Conservation (phyloP, 2,888 invertebrate genomes). For the Netelia virgata region DNA sequence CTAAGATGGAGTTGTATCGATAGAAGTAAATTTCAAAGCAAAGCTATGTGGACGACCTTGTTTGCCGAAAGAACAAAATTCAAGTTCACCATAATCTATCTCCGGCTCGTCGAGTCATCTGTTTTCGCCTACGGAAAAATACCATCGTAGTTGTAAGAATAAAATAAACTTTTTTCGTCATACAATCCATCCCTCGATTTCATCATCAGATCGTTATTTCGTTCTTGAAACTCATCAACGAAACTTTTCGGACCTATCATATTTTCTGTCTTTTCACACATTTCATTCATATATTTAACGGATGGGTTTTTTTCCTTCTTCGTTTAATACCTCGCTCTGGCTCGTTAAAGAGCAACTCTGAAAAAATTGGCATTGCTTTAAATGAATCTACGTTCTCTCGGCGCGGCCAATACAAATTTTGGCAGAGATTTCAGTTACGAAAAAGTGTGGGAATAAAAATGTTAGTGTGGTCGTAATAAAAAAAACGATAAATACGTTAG, state of each 20-base stretch:
- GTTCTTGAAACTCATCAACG: neutral
- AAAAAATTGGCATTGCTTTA: constrained; percentile 18
- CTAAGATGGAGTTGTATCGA: constrained; percentile 17
- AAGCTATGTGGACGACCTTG: neutral
- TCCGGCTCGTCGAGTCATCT: constrained; percentile 37
- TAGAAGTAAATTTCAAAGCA: neutral
- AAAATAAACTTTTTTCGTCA: constrained; percentile 46
- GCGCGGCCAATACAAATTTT: neutral
- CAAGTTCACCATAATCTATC: constrained; percentile 57
- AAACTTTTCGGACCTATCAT: neutral
- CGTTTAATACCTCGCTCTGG: neutral
- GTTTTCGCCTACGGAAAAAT: constrained; percentile 40
- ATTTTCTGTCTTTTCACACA: neutral
- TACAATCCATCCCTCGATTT: neutral
- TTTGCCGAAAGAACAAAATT: constrained; percentile 40
- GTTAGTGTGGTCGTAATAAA: too few species aligned
- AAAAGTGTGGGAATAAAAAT: neutral
- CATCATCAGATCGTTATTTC: neutral
- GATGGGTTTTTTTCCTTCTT: constrained; percentile 15
- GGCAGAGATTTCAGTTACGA: constrained; percentile 8
- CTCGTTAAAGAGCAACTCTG: constrained; percentile 25
- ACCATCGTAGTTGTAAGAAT: constrained; percentile 1
- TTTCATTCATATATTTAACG: constrained; percentile 6
- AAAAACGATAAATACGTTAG: neutral
- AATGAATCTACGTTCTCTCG: neutral